Conservation (phyloP, 92 coral and sea anemone species). For the Porites rus region DNA sequence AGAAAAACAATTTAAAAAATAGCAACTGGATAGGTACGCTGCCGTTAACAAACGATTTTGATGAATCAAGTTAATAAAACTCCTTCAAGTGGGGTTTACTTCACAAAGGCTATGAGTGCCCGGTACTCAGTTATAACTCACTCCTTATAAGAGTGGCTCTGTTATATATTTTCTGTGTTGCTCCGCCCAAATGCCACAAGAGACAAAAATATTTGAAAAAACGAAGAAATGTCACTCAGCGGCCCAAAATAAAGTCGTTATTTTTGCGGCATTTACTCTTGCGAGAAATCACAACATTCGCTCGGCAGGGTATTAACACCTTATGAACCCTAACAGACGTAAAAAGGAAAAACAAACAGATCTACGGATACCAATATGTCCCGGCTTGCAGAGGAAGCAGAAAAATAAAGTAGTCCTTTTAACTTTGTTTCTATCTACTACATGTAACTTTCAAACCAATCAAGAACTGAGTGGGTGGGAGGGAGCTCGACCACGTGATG, state of each 20-base stretch:
- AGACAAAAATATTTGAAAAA: background rate
- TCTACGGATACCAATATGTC: no score
- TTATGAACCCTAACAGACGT: background rate
- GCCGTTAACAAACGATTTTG: background rate
- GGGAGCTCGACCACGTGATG: no score
- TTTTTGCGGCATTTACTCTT: conserved; percentile 15
- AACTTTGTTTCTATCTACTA: no score
- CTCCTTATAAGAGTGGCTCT: conserved; percentile 6
- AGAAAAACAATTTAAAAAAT: background rate
- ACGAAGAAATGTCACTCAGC: conserved; percentile 16
- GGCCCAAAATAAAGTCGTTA: background rate
- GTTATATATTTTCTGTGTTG: background rate
- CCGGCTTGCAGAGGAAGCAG: no score
- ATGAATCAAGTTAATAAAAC: background rate
- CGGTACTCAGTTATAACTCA: conserved; percentile 4
- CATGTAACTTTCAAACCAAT: no score
- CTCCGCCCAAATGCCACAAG: conserved; percentile 7
- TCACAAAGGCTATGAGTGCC: conserved; percentile 27
- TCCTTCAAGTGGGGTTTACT: conserved; percentile 26
- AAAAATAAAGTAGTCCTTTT: no score
- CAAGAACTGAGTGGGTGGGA: no score
- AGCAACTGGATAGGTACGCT: background rate
- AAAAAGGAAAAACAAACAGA: no score
- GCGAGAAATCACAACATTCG: conserved; percentile 6
- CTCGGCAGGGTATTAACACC: background rate